Evolutionary conservation across 2,113 vertebrate species (phyloP).

Genomic region (Salvelinus sp.): DNA sequence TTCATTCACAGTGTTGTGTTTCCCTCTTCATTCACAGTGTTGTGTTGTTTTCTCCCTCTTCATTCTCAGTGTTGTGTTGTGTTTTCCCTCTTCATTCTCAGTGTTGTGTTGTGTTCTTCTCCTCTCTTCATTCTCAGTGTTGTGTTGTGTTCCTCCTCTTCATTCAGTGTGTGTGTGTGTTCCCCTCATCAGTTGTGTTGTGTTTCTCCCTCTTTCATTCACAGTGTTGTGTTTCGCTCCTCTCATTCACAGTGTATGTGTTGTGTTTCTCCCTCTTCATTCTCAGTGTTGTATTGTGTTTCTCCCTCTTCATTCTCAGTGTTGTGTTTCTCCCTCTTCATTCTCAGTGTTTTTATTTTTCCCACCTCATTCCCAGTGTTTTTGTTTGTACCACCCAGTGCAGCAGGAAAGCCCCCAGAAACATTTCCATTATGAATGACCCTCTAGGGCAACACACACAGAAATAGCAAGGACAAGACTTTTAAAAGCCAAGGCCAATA

Average conservation of each 20-base stretch:
- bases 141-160: too few relatives aligned
- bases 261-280: conserved; percentile 9
- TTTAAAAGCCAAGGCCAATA: too few relatives aligned
- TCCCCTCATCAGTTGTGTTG: too few relatives aligned
- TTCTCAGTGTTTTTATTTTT: not conserved
- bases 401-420: conserved; percentile 39
- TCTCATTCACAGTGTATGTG: not conserved
- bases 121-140: not conserved
- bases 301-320: too few relatives aligned
- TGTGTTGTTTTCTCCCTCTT: too few relatives aligned
- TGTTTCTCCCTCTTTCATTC: not conserved
- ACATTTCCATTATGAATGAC: conserved; percentile 71
- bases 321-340: not conserved
- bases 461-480: too few relatives aligned
- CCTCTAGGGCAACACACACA: conserved; percentile 59
- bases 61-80: too few relatives aligned
- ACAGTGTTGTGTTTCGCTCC: conserved; percentile 16
- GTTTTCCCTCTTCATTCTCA: accelerated
- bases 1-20: too few relatives aligned
- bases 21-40: not conserved
- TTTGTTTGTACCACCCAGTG: conserved; percentile 22
- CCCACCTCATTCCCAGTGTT: too few relatives aligned
- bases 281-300: too few relatives aligned
- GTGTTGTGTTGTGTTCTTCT: conserved; percentile 12
- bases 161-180: too few relatives aligned